Percentiles rank a stretch among this genome's conserved stretches.
phyloP scores from a whole-genome alignment of 2,888 invertebrate species.

The Andrena praecox region DNA sequence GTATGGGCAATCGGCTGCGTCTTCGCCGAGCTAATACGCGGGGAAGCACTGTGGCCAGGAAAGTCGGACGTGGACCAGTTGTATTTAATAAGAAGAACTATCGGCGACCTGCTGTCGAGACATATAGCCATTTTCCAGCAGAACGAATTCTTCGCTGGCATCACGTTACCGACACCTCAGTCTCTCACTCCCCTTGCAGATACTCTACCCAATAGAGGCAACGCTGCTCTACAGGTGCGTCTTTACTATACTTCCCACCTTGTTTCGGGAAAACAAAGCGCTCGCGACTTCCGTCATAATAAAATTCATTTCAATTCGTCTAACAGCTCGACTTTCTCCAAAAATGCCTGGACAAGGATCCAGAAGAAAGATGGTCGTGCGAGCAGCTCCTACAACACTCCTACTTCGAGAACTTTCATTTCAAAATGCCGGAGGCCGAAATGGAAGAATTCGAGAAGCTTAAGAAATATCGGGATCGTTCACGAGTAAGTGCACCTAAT shows the following conservation, averaged over 20 bases:
- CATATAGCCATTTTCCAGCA: constrained; percentile 98
- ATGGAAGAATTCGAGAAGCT: constrained; percentile 88
- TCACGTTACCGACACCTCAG: constrained; percentile 96
- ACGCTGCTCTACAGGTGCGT: constrained; percentile 75
- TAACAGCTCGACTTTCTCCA: constrained; percentile 85
- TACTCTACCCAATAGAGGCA: constrained; percentile 92
- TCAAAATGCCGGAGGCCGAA: constrained; percentile 91
- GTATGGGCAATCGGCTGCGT: constrained; percentile 99
- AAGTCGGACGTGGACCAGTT: constrained; percentile 99
- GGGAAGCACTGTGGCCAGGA: constrained; percentile 99
- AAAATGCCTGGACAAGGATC: constrained; percentile 98
- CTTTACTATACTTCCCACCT: neutral
- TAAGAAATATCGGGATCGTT: constrained; percentile 87
- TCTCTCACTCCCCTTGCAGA: constrained; percentile 93
- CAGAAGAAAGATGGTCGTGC: constrained; percentile 95
- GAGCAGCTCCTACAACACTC: constrained; percentile 95
- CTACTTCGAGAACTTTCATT: constrained; percentile 96
- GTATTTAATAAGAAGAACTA: constrained; percentile 96
- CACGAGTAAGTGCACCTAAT: constrained; percentile 86
- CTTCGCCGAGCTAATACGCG: constrained; percentile 93
- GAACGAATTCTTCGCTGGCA: constrained; percentile 97
- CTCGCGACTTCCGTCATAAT: neutral
- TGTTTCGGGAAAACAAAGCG: neutral
- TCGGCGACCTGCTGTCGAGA: constrained; percentile 96
- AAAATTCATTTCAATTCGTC: constrained; percentile 39